Percentiles rank a stretch among this genome's conserved stretches.
These are phyloP conservation scores for Liasis olivaceus DNA, from an alignment of 2,797 vertebrate genomes.

Conservation along the genomic window DNA sequence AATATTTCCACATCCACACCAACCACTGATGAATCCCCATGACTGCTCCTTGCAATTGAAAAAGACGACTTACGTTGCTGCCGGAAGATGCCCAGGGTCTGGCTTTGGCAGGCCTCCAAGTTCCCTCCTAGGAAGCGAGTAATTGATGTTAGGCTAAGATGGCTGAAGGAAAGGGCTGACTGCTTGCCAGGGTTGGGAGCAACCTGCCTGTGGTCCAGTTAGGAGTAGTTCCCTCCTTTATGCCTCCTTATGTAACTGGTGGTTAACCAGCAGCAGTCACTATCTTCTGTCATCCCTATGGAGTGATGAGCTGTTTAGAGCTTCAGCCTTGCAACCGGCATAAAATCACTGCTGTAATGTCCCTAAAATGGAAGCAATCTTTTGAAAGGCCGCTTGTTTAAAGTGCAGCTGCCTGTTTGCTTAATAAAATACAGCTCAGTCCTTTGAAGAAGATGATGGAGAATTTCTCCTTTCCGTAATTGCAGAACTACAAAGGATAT, in stretches of 20 bases:
- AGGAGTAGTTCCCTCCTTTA: background rate
- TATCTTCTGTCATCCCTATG: background rate
- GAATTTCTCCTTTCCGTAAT: background rate
- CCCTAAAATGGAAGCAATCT: background rate
- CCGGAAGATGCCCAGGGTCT: background rate
- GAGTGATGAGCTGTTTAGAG: background rate
- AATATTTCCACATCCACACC: background rate
- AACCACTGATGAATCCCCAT: background rate
- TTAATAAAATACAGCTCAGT: background rate
- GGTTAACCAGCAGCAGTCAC: background rate
- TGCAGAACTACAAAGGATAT: background rate
- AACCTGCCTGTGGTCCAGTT: background rate
- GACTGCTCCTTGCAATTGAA: background rate
- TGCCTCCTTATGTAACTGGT: background rate
- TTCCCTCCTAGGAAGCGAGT: conserved; percentile 27
- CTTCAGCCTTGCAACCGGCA: background rate
- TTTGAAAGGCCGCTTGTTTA: conserved; percentile 11
- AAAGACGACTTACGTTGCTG: background rate
- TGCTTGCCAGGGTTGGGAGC: background rate
- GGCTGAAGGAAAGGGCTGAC: conserved; percentile 15
- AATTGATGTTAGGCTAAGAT: conserved; percentile 23
- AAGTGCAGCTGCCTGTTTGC: background rate
- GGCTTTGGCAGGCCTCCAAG: conserved; percentile 33
- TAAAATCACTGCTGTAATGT: background rate
- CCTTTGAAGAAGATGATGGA: background rate